Evolutionary conservation across 1,140 invertebrate species (phyloP).

Genomic region (Chrysomallon squamiferum): DNA sequence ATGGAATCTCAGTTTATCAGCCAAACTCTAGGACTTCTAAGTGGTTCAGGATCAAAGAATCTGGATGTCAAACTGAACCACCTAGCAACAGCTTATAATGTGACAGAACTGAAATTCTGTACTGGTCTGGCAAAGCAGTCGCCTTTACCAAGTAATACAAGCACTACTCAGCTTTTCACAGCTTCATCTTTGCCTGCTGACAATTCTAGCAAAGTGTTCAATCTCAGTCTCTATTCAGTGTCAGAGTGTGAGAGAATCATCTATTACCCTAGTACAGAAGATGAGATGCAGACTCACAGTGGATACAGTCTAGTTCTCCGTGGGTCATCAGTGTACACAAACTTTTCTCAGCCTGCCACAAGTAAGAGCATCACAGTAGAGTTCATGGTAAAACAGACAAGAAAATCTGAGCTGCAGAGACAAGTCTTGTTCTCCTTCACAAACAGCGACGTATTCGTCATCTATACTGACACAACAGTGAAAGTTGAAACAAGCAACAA

Average conservation of each 20-base stretch:
- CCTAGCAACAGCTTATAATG: constrained; percentile 12
- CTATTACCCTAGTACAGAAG: too few relatives aligned
- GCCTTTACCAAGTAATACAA: neutral
- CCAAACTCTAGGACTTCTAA: constrained; percentile 19
- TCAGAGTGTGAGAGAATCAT: too few relatives aligned
- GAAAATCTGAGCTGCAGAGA: constrained; percentile 14
- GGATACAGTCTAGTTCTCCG: too few relatives aligned
- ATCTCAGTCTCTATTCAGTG: too few relatives aligned
- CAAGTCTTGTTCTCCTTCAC: constrained; percentile 33
- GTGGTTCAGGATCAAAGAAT: constrained; percentile 14
- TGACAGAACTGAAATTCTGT: neutral
- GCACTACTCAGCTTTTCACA: neutral
- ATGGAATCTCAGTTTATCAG: constrained; percentile 7
- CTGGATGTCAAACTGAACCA: constrained; percentile 15
- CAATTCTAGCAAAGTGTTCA: too few relatives aligned
- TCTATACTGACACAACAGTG: constrained; percentile 14
- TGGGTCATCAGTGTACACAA: constrained; percentile 17
- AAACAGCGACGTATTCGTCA: constrained; percentile 20
- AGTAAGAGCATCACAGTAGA: constrained; percentile 27
- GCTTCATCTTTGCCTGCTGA: constrained; percentile 33
- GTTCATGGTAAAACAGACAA: constrained; percentile 22
- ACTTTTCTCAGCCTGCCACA: constrained; percentile 17
- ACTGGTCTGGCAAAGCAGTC: constrained; percentile 1
- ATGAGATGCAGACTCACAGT: too few relatives aligned
- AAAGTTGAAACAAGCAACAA: constrained; percentile 18